phyloP scores from a whole-genome alignment of 2,797 vertebrate genomes.

The Otolemur crassicaudatus region DNA sequence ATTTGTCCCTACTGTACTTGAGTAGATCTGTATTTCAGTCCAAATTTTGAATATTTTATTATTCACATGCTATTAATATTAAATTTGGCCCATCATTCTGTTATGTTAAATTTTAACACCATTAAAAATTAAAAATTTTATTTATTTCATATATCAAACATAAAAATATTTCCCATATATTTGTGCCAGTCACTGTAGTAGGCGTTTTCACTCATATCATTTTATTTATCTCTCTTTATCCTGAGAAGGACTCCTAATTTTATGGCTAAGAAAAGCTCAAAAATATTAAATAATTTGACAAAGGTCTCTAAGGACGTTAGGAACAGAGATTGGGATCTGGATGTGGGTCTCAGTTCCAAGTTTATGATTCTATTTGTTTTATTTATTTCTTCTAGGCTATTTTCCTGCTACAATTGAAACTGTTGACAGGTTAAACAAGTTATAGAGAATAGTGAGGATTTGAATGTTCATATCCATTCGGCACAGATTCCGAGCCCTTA shows the following conservation, averaged over 20 bases:
- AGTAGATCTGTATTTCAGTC: background rate
- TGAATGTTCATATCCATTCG: background rate
- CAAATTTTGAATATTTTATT: background rate
- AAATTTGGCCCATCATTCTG: background rate
- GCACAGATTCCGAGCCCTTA: background rate
- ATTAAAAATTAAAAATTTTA: constrained; percentile 6
- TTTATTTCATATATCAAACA: background rate
- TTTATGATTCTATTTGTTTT: background rate
- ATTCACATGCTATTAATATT: background rate
- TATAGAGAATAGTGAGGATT: background rate
- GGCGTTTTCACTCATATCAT: background rate
- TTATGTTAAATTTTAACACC: background rate
- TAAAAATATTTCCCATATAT: background rate
- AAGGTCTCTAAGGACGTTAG: background rate
- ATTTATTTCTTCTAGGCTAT: background rate
- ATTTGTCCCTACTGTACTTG: background rate
- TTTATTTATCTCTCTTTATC: constrained; percentile 29
- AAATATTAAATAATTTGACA: background rate
- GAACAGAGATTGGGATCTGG: background rate
- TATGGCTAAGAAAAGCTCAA: background rate
- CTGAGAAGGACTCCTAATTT: background rate
- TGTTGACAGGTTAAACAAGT: background rate
- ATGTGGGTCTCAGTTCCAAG: background rate
- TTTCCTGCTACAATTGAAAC: background rate
- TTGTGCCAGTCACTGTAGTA: background rate